Conservation (phyloP, 2,888 invertebrate genomes). For the Eumacrocentrus americanus region DNA sequence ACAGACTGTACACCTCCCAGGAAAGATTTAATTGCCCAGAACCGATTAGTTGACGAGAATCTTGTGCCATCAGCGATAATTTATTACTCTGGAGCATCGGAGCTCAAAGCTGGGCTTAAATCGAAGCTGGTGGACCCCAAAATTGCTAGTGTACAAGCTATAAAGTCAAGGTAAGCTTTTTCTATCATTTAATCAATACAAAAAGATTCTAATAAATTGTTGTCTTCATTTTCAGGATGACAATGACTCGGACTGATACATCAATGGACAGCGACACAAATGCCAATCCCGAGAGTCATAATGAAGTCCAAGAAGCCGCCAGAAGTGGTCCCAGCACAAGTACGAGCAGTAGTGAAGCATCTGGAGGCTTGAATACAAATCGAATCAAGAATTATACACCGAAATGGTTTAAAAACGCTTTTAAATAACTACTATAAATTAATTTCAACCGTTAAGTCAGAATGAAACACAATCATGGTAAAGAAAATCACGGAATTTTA, state of each 20-base stretch:
- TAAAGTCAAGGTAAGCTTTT: conserved; percentile 68
- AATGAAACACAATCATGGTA: background rate
- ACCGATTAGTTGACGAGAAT: conserved; percentile 73
- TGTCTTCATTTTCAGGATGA: conserved; percentile 35
- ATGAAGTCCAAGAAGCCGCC: conserved; percentile 6
- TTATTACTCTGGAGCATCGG: conserved; percentile 66
- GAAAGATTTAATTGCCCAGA: conserved; percentile 67
- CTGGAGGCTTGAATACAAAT: conserved; percentile 25
- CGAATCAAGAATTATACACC: conserved; percentile 39
- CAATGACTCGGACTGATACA: conserved; percentile 33
- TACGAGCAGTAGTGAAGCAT: conserved; percentile 29
- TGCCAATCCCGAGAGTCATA: conserved; percentile 14
- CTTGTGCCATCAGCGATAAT: conserved; percentile 81
- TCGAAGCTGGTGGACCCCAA: conserved; percentile 70
- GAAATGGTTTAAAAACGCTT: conserved; percentile 46
- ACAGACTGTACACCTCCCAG: conserved; percentile 87
- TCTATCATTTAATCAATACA: background rate
- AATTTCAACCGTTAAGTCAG: background rate
- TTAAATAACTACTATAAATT: conserved; percentile 38
- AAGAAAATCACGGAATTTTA: background rate
- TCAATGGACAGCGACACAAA: conserved; percentile 21
- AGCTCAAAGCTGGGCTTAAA: conserved; percentile 68
- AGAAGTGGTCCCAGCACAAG: conserved; percentile 25
- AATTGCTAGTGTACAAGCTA: conserved; percentile 72
- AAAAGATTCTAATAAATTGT: conserved; percentile 2